Conservation (phyloP, 2,888 invertebrate genomes). For the Synanthedon andrenaeformis region DNA sequence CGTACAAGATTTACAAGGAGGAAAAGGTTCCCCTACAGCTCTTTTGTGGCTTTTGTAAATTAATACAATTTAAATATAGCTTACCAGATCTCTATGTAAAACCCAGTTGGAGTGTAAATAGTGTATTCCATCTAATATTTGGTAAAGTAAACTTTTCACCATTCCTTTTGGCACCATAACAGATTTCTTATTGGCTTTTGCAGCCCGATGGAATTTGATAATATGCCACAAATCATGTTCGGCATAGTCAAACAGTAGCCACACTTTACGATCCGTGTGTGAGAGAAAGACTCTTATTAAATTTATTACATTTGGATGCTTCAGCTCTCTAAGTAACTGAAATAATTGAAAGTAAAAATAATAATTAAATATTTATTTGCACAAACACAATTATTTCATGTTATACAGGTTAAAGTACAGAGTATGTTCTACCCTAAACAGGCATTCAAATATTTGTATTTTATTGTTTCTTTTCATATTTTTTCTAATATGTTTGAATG, state of each 20-base stretch:
- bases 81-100: conserved; percentile 93
- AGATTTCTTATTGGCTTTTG: conserved; percentile 96
- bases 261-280: conserved; percentile 96
- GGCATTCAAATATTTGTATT: neutral
- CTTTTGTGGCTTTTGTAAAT: too few relatives aligned
- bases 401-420: neutral
- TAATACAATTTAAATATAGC: too few relatives aligned
- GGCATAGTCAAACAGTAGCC: conserved; percentile 97
- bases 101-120: conserved; percentile 99
- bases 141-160: conserved; percentile 97
- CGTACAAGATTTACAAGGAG: too few relatives aligned
- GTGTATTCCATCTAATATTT: conserved; percentile 98
- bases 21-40: too few relatives aligned
- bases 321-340: conserved; percentile 92
- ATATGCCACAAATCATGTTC: conserved; percentile 99
- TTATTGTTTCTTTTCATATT: neutral
- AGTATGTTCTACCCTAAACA: neutral
- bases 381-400: neutral
- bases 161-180: conserved; percentile 96
- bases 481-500: too few relatives aligned
- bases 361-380: neutral
- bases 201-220: conserved; percentile 97
- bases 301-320: conserved; percentile 97
- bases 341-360: conserved; percentile 22
- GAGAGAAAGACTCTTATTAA: conserved; percentile 96